phyloP scores from a whole-genome alignment of 2,797 vertebrate species.

The Pseudochromis fuscus region DNA sequence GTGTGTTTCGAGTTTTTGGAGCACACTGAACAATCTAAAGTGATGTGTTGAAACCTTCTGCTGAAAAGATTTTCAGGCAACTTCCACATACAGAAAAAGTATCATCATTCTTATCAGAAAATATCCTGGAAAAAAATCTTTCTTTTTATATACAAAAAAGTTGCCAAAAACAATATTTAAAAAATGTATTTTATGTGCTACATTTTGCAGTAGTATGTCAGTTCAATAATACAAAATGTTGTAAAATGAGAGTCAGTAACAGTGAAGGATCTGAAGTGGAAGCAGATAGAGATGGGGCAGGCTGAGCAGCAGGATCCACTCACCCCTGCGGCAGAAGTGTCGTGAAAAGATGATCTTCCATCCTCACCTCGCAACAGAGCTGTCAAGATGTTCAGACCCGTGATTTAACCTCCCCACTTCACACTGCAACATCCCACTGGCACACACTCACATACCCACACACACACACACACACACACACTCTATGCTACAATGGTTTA shows the following conservation, averaged over 20 bases:
- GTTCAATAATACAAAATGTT: conserved; percentile 25
- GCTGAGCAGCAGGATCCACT: conserved; percentile 60
- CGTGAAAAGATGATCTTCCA: conserved; percentile 73
- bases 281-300: conserved; percentile 19
- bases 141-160: no score
- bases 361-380: conserved; percentile 73
- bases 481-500: conserved; percentile 33
- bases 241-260: conserved; percentile 22
- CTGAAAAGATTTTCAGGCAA: no score
- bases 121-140: no score
- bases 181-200: not conserved
- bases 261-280: conserved; percentile 39
- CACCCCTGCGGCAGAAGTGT: conserved; percentile 71
- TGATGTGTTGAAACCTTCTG: no score
- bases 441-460: conserved; percentile 28
- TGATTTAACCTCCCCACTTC: conserved; percentile 72
- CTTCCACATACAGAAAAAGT: no score
- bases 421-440: conserved; percentile 42
- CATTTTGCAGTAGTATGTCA: not conserved
- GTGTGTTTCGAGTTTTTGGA: no score
- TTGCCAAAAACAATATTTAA: not conserved
- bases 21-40: no score
- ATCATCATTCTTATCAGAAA: no score
- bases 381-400: conserved; percentile 74
- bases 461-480: conserved; percentile 4